Evolutionary conservation across 2,888 invertebrate species (phyloP).

Genomic region (Himalopsyche tibetana): DNA sequence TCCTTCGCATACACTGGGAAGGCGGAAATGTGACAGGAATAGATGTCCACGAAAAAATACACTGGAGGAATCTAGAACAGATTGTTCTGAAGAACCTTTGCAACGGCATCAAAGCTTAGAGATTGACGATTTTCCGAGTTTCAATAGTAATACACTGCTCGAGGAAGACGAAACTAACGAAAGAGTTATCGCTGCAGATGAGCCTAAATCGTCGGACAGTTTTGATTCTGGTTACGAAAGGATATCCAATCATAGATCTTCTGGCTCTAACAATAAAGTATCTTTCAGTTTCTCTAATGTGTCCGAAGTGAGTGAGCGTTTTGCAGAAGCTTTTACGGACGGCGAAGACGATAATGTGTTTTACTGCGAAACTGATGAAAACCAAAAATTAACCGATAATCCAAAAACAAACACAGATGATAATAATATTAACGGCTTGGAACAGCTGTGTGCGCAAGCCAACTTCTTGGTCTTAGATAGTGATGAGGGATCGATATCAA

Average conservation of each 20-base stretch:
- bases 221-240: constrained; percentile 23
- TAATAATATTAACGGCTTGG: constrained; percentile 70
- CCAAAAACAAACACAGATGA: constrained; percentile 66
- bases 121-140: constrained; percentile 60
- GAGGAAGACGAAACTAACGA: constrained; percentile 68
- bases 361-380: constrained; percentile 66
- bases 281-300: constrained; percentile 70
- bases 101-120: constrained; percentile 64
- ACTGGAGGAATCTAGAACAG: neutral
- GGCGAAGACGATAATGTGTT: constrained; percentile 69
- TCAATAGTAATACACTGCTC: constrained; percentile 67
- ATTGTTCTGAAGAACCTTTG: constrained; percentile 35
- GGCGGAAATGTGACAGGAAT: constrained; percentile 74
- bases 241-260: constrained; percentile 28
- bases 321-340: constrained; percentile 67
- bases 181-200: constrained; percentile 68
- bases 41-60: constrained; percentile 60
- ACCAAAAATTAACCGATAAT: constrained; percentile 68
- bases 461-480: constrained; percentile 80
- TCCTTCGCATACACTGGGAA: constrained; percentile 78
- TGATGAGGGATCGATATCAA: constrained; percentile 87
- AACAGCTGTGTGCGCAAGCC: constrained; percentile 67
- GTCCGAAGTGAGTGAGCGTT: constrained; percentile 70
- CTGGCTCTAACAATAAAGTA: constrained; percentile 53
- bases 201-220: neutral